Conservation (phyloP, 2,888 invertebrate genomes). For the Scaptomyza parva region DNA sequence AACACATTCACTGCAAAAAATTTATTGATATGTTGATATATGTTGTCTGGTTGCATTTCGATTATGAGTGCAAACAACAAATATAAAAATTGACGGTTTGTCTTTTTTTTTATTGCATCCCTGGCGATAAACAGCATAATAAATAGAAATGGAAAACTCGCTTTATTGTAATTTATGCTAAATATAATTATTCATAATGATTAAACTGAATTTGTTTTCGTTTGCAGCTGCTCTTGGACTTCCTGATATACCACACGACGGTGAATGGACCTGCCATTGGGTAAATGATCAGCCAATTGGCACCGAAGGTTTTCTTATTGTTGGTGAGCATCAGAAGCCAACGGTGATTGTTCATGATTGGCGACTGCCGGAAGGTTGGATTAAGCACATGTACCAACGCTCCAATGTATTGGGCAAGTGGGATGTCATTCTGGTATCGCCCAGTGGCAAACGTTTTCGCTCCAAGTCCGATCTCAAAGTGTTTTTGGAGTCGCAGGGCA, state of each 20-base stretch:
- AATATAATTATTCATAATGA: neutral
- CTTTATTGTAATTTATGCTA: constrained; percentile 6
- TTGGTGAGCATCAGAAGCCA: constrained; percentile 85
- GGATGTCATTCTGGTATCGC: constrained; percentile 91
- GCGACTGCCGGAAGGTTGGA: constrained; percentile 91
- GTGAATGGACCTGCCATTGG: constrained; percentile 89
- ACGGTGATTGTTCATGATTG: constrained; percentile 90
- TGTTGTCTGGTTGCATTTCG: constrained; percentile 17
- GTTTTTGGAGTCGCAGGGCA: constrained; percentile 83
- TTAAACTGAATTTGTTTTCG: neutral
- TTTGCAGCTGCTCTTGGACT: constrained; percentile 83
- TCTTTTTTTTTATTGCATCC: constrained; percentile 1
- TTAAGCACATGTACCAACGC: constrained; percentile 91
- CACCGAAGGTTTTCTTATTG: constrained; percentile 84
- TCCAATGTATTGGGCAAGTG: constrained; percentile 91
- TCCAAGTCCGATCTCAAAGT: constrained; percentile 87
- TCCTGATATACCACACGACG: constrained; percentile 84
- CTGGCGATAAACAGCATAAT: constrained; percentile 12
- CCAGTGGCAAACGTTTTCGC: constrained; percentile 87
- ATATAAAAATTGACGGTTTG: neutral
- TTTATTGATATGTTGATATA: too few relatives aligned
- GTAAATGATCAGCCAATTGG: constrained; percentile 90
- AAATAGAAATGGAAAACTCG: constrained; percentile 10
- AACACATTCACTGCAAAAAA: too few relatives aligned
- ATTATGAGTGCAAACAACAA: constrained; percentile 4